phyloP scores from a whole-genome alignment of 2,797 vertebrate species.

The Tragopan temminckii region DNA sequence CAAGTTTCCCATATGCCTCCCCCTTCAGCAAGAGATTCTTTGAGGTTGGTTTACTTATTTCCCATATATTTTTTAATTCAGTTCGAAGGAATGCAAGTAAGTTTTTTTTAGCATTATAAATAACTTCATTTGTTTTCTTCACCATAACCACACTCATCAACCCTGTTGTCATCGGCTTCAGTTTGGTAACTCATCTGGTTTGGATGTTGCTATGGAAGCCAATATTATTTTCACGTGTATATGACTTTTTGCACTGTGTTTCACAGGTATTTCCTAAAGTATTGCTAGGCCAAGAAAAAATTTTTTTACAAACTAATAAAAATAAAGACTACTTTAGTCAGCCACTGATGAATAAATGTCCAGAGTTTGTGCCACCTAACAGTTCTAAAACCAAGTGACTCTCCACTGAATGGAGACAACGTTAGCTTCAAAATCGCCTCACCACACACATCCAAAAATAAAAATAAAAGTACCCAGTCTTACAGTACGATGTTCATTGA shows the following conservation, averaged over 20 bases:
- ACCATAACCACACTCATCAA: not conserved
- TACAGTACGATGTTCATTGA: not conserved
- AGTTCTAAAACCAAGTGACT: not conserved
- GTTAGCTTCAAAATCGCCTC: not conserved
- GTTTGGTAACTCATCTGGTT: not conserved
- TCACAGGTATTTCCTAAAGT: not conserved
- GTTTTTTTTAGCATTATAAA: not conserved
- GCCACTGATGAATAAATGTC: not conserved
- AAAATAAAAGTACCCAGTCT: not conserved
- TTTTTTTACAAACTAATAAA: not conserved
- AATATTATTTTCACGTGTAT: not conserved
- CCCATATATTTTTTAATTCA: not conserved
- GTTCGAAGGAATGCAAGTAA: not conserved
- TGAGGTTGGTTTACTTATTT: not conserved
- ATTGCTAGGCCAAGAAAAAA: not conserved
- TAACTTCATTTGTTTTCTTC: not conserved
- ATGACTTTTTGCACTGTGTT: not conserved
- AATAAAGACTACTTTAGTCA: not conserved
- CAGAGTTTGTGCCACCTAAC: not conserved
- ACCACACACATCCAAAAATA: not conserved
- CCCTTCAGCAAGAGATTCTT: not conserved
- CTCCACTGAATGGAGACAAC: not conserved
- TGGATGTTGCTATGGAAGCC: not conserved
- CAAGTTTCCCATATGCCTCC: not conserved
- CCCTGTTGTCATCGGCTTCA: not conserved